phyloP scores from a whole-genome alignment of 2,113 vertebrate species.

The Rhinolophus sinicus region DNA sequence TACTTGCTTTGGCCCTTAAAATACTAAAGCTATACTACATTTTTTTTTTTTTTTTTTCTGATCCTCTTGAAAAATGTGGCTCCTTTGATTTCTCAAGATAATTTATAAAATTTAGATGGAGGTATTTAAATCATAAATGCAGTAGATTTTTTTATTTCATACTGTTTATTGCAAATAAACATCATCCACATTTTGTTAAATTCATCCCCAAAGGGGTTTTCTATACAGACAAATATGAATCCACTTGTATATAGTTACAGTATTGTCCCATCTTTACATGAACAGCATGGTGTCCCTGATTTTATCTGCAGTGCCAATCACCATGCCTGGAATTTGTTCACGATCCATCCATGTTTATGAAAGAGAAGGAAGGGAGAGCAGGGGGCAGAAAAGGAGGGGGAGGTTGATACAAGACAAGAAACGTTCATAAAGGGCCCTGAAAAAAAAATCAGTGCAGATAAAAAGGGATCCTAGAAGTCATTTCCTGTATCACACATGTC shows the following conservation, averaged over 20 bases:
- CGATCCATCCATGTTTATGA: not conserved
- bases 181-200: not conserved
- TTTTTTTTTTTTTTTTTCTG: conserved; percentile 32
- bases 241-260: conserved; percentile 35
- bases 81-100: not conserved
- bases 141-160: not conserved
- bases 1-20: conserved; percentile 25
- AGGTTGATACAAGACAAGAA: not conserved
- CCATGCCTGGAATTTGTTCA: not conserved
- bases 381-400: not conserved
- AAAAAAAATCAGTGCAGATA: not conserved
- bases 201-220: not conserved
- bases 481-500: not conserved
- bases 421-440: not conserved
- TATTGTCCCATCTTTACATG: not conserved
- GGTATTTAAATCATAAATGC: not conserved
- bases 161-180: not conserved
- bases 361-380: not conserved
- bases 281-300: not conserved
- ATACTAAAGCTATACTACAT: not conserved
- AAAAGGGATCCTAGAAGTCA: not conserved
- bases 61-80: not conserved
- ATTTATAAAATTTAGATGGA: not conserved
- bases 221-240: not conserved
- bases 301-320: not conserved